Base-by-base conservation (phyloP, 2,797 vertebrate genomes). In the Leptoclinus maculatus region DNA sequence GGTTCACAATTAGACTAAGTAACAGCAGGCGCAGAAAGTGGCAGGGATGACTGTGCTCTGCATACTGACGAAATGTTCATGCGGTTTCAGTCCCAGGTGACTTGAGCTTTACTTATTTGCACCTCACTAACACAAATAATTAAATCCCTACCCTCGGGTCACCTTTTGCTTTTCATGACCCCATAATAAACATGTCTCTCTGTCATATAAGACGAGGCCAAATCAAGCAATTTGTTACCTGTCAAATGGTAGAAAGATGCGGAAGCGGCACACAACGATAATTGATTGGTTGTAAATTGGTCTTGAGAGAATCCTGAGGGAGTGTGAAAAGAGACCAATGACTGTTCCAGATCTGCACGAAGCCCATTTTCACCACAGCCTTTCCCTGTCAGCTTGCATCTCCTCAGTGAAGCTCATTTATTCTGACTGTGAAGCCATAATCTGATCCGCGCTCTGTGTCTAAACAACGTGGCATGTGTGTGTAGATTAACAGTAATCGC, bases 401-500 rank as follows among this genome's bases (percentile, higher is more conserved):
- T 83, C 73, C 76, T 74, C 58, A 66, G 65, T 72, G 73, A 56
- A 70, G 75, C 82, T 87, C 78, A 89, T 93, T 89, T 83, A 78
- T 86, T 87, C 73, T 86, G 83, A 92, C 83, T 80, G 72, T 69
- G 77, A 92, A 84, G 83, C 76, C 88, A 83, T 92, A 92, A 94
- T 93, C 90, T 91, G 91, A 93, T 91, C 83, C 88, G 83, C 88
- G 89, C 87, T 88, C 85, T 83, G 86, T 93, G 83, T 91, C 90
- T 87, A 90, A 94, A 91, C 73, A 89, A 89, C 89, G 79, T 93
- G 93, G 88, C 92, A 92, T 72, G 60, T 79, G 60, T 79, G 80
- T 80, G 78, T 84, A 91, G 88, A 91, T 90, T 91, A 93, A 90
- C 88, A 75, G 82, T 95, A 94, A 95, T 93, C 93, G 87, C 82